Evolutionary conservation across 2,797 vertebrate genomes (phyloP), one percentile per base, ranked within the genome.

Genomic region (Gobio occitaniae): DNA sequence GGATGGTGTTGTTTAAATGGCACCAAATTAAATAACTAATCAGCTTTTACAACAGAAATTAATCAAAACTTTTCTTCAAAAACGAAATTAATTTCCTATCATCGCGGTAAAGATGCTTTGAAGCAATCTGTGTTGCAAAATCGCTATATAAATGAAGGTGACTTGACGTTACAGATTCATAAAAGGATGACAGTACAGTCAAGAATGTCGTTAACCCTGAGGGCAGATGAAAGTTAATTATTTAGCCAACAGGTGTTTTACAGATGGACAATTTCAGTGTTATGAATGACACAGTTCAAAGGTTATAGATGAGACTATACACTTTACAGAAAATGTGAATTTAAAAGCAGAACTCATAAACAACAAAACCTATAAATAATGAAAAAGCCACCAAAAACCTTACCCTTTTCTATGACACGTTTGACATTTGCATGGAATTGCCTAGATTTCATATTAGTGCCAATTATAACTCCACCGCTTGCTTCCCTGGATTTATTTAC

Each of bases 171-270:
- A 56, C 32, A 56, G 52, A 76, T 56, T 56, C 32, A 76, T 76
- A 76, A 54, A 76, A 76, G 32, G 74, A 59, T 77, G 32, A 59
- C 74, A 76, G 32, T 56, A 19, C 74, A 76, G 25, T 19, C 72
- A 75, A 54, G 72, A 77, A 77, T 59, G 52, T 21, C 4, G 32
- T 77, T 76, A 56, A 77, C 74, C 74, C 32, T 6, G 12, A 56
- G 52, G 6, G 36, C 36, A 59, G 74, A 77, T 59, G 3, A 59
- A 56, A 32, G 74, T 19, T 72, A 80, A 63, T 68, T 48, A 77
- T 77, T 77, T 77, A 77, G 7, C 74, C 41, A 59, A 56, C 29
- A 38, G 32, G 74, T 10, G 41, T 16, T 77, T 56, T n/a, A 56
- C 52, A 56, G 32, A 41, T 54, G 29, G 32, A 52, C 29, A 36